Conservation (phyloP, 1,140 invertebrate species). For the Hormaphis cornu region DNA sequence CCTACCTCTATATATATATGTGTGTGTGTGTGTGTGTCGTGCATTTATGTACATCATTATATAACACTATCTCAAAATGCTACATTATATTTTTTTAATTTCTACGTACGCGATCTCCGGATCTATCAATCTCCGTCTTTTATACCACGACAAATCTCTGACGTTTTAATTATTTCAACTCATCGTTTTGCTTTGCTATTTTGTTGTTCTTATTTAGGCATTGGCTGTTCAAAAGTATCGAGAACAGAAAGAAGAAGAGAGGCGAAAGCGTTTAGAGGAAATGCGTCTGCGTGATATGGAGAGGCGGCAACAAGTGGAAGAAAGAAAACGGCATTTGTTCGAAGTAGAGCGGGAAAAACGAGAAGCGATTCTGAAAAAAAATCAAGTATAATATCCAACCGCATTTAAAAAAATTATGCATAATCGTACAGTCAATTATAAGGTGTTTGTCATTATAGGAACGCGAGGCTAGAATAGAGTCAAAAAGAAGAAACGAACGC, state of each 20-base stretch:
- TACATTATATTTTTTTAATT: too few species aligned
- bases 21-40: too few species aligned
- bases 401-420: not conserved
- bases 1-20: too few species aligned
- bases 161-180: too few species aligned
- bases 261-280: constrained; percentile 67
- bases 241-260: constrained; percentile 76
- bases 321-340: constrained; percentile 74
- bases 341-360: constrained; percentile 74
- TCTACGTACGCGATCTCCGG: too few species aligned
- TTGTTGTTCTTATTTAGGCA: constrained; percentile 44
- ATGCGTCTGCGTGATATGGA: constrained; percentile 65
- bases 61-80: too few species aligned
- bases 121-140: too few species aligned
- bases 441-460: too few species aligned
- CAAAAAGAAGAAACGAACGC: constrained; percentile 58
- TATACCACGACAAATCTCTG: too few species aligned
- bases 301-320: constrained; percentile 67
- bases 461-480: constrained; percentile 69
- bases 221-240: constrained; percentile 75
- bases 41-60: too few species aligned
- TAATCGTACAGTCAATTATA: too few species aligned
- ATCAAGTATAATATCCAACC: constrained; percentile 45
- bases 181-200: too few species aligned
- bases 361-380: constrained; percentile 72